Percentiles rank a stretch among this genome's conserved stretches.
phyloP scores from a whole-genome alignment of 2,888 invertebrate species.

The Pachydiplax longipennis region DNA sequence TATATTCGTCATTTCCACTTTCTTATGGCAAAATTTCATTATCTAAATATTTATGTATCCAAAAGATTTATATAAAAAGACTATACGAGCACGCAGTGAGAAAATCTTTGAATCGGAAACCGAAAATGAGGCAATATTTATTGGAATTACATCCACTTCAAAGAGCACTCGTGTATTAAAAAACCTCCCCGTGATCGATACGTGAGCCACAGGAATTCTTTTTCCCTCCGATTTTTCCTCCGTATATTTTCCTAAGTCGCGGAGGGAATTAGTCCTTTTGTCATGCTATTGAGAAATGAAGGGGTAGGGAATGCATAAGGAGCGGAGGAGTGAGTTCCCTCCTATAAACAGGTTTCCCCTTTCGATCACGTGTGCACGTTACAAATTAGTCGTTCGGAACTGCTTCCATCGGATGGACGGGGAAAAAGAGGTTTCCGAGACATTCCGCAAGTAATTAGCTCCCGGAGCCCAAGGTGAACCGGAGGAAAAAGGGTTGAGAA shows the following conservation, averaged over 20 bases:
- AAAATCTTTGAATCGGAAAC: too few relatives aligned
- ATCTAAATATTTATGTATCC: too few relatives aligned
- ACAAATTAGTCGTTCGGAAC: conserved; percentile 42
- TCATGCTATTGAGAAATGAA: neutral
- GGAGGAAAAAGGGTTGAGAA: neutral
- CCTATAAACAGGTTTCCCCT: conserved; percentile 31
- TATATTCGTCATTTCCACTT: too few relatives aligned
- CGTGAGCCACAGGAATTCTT: neutral
- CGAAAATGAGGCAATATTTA: too few relatives aligned
- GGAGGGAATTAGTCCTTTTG: neutral
- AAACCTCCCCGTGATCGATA: neutral
- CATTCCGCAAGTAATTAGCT: conserved; percentile 38
- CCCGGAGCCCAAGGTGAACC: conserved; percentile 18
- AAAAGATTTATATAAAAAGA: too few relatives aligned
- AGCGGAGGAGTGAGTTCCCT: neutral
- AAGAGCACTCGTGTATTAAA: too few relatives aligned
- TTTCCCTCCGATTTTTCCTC: neutral
- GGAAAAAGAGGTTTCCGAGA: neutral
- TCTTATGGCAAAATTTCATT: too few relatives aligned
- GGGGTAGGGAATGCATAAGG: neutral
- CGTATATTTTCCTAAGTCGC: neutral
- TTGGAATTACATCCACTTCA: too few relatives aligned
- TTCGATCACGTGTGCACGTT: conserved; percentile 37
- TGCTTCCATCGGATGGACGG: neutral
- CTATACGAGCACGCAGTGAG: too few relatives aligned